Percentiles rank a stretch among this genome's conserved stretches.
Evolutionary conservation across 2,797 vertebrate species (phyloP).

Genomic region (Xyrichtys novacula): DNA sequence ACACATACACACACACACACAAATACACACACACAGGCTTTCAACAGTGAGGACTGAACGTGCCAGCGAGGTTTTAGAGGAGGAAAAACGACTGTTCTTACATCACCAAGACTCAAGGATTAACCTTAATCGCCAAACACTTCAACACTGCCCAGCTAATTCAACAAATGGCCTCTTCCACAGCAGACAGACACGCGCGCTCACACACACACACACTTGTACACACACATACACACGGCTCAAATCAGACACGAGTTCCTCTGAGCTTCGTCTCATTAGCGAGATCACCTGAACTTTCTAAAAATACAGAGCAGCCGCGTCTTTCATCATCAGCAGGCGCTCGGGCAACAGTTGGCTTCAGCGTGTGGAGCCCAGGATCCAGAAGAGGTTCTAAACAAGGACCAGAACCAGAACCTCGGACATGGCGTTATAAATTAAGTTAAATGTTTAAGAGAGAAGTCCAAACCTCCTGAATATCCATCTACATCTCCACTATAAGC

Average conservation of each 20-base stretch:
- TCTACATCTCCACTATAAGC: too few species aligned
- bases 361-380: not conserved
- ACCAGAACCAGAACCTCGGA: not conserved
- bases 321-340: conserved; percentile 8
- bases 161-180: conserved; percentile 72
- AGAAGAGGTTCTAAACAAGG: not conserved
- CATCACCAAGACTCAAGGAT: conserved; percentile 75
- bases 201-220: not conserved
- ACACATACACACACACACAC: conserved; percentile 12
- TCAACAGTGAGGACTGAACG: conserved; percentile 40
- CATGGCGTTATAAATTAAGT: not conserved
- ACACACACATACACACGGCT: not conserved
- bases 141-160: conserved; percentile 78
- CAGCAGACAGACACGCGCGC: conserved; percentile 1
- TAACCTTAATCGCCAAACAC: conserved; percentile 77
- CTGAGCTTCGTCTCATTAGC: conserved; percentile 66
- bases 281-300: conserved; percentile 67
- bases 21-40: conserved; percentile 29
- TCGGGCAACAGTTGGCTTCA: not conserved
- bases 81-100: conserved; percentile 51
- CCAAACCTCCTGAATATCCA: too few species aligned
- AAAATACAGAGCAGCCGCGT: conserved; percentile 54
- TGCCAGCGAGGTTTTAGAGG: conserved; percentile 34
- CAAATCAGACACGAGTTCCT: conserved; percentile 51
- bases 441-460: too few species aligned